Evolutionary conservation across 1,140 invertebrate genomes (phyloP).

Genomic region (Pachyrhynchus sulphureomaculatus): DNA sequence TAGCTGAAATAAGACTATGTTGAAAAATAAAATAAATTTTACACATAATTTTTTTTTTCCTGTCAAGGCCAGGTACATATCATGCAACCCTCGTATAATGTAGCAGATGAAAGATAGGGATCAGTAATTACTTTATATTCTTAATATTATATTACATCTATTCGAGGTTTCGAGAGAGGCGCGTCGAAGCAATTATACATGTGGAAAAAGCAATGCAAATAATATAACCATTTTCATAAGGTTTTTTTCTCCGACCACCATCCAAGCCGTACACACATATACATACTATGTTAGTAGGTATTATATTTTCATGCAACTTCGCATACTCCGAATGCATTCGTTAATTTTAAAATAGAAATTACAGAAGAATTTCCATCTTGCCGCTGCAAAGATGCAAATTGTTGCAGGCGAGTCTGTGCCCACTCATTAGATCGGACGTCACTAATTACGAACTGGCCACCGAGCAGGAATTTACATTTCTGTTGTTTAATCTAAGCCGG

Average conservation of each 20-base stretch:
- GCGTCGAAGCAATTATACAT: too few relatives aligned
- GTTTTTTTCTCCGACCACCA: slow-evolving; percentile 21
- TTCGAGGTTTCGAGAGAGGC: too few relatives aligned
- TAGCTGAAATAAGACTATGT: too few relatives aligned
- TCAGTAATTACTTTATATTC: too few relatives aligned
- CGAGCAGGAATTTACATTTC: slow-evolving; percentile 36
- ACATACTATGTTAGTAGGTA: slow-evolving; percentile 14
- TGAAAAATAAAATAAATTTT: too few relatives aligned
- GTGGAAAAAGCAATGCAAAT: too few relatives aligned
- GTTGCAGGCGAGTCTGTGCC: slow-evolving; percentile 27
- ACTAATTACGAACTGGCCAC: slow-evolving; percentile 36
- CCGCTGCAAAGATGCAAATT: slow-evolving; percentile 36
- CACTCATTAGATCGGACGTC: slow-evolving; percentile 40
- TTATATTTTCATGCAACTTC: slow-evolving; percentile 25
- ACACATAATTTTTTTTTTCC: too few relatives aligned
- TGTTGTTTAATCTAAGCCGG: slow-evolving; percentile 32
- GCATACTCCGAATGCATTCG: slow-evolving; percentile 36
- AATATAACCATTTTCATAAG: slow-evolving; percentile 28
- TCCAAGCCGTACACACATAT: slow-evolving; percentile 3
- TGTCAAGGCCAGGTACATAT: too few relatives aligned
- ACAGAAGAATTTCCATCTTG: slow-evolving; percentile 36
- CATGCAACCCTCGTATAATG: too few relatives aligned
- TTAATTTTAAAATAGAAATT: slow-evolving; percentile 41
- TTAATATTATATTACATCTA: too few relatives aligned
- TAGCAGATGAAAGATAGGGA: too few relatives aligned